These are phyloP conservation scores for Arrhopalites spinosus DNA, from an alignment of 2,888 invertebrate genomes.

Conservation along the genomic window DNA sequence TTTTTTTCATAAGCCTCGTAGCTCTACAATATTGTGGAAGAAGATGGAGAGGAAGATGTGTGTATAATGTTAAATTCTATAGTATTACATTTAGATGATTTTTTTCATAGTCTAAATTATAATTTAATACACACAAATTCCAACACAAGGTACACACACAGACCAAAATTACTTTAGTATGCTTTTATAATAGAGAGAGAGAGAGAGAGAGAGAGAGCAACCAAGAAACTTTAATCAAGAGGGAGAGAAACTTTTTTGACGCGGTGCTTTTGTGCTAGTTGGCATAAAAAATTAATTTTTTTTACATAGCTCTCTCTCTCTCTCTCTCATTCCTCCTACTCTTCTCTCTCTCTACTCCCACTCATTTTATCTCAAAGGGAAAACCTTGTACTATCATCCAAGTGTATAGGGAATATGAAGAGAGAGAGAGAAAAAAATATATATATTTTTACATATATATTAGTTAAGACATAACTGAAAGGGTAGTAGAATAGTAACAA, in stretches of 20 bases:
- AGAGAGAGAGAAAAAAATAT: not conserved
- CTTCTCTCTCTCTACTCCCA: not conserved
- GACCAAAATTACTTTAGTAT: not conserved
- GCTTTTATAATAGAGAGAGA: not conserved
- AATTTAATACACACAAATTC: not conserved
- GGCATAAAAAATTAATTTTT: too few species aligned
- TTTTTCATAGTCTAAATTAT: not conserved
- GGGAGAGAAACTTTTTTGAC: not conserved
- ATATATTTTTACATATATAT: too few species aligned
- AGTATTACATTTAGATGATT: too few species aligned
- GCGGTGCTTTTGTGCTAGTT: too few species aligned
- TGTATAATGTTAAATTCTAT: too few species aligned
- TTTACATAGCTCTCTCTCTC: too few species aligned
- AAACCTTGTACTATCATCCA: too few species aligned
- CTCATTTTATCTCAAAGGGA: not conserved
- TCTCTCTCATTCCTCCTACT: not conserved
- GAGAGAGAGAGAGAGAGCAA: not conserved
- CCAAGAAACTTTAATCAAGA: not conserved
- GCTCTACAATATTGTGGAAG: too few species aligned
- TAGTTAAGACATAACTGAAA: not conserved
- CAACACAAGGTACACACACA: not conserved
- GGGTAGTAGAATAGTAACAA: not conserved
- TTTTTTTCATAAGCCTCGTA: too few species aligned
- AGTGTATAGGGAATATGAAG: too few species aligned
- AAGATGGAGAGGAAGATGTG: too few species aligned